Percentiles rank a stretch among this genome's conserved stretches.
Evolutionary conservation across 2,888 invertebrate genomes (phyloP).

Genomic region (Reticulitermes lucifugus): DNA sequence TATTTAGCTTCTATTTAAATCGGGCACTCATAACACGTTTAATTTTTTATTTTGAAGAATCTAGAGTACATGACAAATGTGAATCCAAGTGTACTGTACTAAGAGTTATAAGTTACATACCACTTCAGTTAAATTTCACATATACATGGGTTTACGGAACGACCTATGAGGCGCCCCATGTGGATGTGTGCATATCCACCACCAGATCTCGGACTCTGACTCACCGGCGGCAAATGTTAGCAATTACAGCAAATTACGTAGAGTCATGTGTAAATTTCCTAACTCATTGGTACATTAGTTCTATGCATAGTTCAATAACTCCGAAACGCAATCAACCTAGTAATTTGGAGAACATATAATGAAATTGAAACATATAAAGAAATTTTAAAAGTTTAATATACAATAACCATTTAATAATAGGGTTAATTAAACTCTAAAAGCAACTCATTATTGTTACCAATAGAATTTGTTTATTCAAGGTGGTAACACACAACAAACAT

Average conservation of each 20-base stretch:
- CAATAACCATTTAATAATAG: background rate
- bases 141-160: no score
- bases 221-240: background rate
- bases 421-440: background rate
- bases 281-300: background rate
- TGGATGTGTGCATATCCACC: no score
- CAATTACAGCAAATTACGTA: background rate
- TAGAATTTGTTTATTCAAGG: conserved; percentile 6
- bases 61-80: no score
- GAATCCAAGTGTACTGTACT: no score
- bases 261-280: background rate
- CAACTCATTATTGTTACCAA: background rate
- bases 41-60: no score
- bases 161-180: no score
- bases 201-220: background rate
- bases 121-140: no score
- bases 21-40: no score
- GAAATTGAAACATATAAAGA: background rate
- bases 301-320: background rate
- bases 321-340: background rate
- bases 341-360: background rate
- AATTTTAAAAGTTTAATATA: background rate
- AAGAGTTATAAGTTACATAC: no score
- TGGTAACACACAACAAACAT: background rate
- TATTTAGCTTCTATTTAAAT: no score